phyloP scores from a whole-genome alignment of 2,888 invertebrate genomes.

The Stenichneumon culpator region DNA sequence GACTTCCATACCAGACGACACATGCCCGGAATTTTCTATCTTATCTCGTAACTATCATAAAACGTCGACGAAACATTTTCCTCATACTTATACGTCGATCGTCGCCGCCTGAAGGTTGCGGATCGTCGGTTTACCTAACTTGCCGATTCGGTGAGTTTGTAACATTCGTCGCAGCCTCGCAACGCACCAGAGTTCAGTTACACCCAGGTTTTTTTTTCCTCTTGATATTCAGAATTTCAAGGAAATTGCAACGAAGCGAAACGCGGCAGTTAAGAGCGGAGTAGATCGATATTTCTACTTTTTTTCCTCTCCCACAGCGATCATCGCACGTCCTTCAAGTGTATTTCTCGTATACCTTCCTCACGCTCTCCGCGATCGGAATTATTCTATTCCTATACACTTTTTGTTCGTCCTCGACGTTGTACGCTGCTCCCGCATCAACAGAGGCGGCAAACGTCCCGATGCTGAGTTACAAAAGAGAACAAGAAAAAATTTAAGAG shows the following conservation, averaged over 20 bases:
- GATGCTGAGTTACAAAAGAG: too few species aligned
- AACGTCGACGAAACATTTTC: too few species aligned
- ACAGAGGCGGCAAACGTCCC: too few species aligned
- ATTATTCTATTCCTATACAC: conserved; percentile 20
- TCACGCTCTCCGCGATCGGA: conserved; percentile 14
- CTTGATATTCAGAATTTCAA: conserved; percentile 14
- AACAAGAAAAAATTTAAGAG: too few species aligned
- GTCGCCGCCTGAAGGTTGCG: too few species aligned
- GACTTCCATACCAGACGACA: too few species aligned
- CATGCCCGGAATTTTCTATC: too few species aligned
- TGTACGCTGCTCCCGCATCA: conserved; percentile 2
- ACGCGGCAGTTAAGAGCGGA: background rate
- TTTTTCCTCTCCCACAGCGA: background rate
- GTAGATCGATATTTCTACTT: conserved; percentile 14
- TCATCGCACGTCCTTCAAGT: conserved; percentile 43
- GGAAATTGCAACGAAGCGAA: conserved; percentile 48
- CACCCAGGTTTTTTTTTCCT: background rate
- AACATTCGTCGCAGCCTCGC: conserved; percentile 5
- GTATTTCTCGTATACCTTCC: conserved; percentile 11
- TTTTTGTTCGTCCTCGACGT: conserved; percentile 4
- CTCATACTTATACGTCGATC: too few species aligned
- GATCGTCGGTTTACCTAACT: background rate
- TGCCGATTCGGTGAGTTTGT: background rate
- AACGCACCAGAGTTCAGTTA: conserved; percentile 16
- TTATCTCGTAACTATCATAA: too few species aligned